Evolutionary conservation across 2,888 invertebrate species (phyloP).

Genomic region (Orthosia cruda): DNA sequence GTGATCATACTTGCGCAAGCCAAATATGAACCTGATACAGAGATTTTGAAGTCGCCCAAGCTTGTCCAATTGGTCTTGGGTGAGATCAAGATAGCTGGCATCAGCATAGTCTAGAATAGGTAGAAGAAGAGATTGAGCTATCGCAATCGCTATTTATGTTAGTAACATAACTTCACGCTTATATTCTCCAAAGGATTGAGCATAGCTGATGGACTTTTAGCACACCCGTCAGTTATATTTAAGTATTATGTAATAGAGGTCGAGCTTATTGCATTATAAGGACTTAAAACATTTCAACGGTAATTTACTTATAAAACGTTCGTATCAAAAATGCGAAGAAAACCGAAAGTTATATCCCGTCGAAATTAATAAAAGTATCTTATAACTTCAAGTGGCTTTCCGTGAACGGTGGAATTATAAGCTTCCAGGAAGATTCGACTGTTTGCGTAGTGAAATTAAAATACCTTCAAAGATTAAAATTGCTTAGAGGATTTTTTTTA

Average conservation of each 20-base stretch:
- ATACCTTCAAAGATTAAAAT: constrained; percentile 21
- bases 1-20: no score
- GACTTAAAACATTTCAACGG: background rate
- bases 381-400: constrained; percentile 18
- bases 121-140: no score
- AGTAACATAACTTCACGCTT: background rate
- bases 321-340: constrained; percentile 9
- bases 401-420: background rate
- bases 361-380: constrained; percentile 39
- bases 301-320: background rate
- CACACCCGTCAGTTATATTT: no score
- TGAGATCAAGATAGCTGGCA: no score
- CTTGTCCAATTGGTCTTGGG: no score
- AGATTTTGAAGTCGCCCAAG: no score
- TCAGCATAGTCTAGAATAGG: no score
- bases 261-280: background rate
- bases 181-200: no score
- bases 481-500: background rate
- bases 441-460: constrained; percentile 30
- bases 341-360: background rate
- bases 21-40: no score
- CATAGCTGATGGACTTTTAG: no score
- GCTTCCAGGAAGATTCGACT: constrained; percentile 9
- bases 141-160: no score
- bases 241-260: no score